A percentile compares a stretch with the other conserved stretches of the same genome.
phyloP scores from a whole-genome alignment of 1,140 invertebrate species.

The Nephila pilipes region DNA sequence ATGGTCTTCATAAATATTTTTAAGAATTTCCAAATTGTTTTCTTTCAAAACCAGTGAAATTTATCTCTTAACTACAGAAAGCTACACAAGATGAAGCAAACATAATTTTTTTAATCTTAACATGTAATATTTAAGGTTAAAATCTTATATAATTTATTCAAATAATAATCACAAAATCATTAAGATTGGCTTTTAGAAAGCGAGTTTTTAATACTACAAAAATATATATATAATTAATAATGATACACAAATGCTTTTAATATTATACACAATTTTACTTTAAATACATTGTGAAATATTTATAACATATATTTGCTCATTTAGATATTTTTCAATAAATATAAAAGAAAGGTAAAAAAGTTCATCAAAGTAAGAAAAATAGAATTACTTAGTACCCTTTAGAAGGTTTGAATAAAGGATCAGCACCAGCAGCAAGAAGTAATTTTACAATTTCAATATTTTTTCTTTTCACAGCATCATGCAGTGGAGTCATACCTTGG shows the following conservation, averaged over 20 bases:
- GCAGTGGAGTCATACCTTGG: constrained; percentile 85
- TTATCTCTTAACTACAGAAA: too few species aligned
- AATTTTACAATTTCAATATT: constrained; percentile 84
- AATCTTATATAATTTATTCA: too few species aligned
- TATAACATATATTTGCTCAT: not conserved
- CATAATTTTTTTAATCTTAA: too few species aligned
- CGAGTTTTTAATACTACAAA: too few species aligned
- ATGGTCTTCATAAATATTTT: too few species aligned
- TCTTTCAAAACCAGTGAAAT: too few species aligned
- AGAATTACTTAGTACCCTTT: constrained; percentile 82
- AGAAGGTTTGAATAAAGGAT: constrained; percentile 83
- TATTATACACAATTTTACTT: not conserved
- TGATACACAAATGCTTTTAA: not conserved
- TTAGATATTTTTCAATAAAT: not conserved
- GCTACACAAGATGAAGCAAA: too few species aligned
- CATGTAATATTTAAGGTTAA: too few species aligned
- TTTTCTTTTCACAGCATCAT: constrained; percentile 85
- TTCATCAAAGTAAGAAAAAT: not conserved
- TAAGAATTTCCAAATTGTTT: too few species aligned
- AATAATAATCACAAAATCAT: too few species aligned
- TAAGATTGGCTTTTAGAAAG: too few species aligned
- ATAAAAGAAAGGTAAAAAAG: not conserved
- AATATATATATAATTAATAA: too few species aligned
- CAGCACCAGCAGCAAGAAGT: constrained; percentile 84
- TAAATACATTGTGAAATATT: not conserved